A percentile compares a stretch with the other conserved stretches of the same genome.
These are phyloP conservation scores for Hypotaenidia okinawae DNA, from an alignment of 2,797 vertebrate genomes.

Conservation along the genomic window DNA sequence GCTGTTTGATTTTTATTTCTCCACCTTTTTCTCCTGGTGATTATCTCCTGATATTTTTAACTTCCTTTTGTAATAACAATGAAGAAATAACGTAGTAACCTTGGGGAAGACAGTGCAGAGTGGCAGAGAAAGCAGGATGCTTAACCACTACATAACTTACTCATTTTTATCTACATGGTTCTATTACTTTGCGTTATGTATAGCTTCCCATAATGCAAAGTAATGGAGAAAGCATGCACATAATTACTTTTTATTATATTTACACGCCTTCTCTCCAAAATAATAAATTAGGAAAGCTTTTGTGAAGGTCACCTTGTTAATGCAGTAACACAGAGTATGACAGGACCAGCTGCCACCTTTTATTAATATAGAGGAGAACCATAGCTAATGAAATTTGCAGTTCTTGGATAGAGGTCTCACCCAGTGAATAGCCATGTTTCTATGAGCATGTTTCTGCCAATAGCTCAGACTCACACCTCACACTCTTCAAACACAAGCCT, in stretches of 20 bases:
- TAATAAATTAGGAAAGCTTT: not conserved
- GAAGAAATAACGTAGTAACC: not conserved
- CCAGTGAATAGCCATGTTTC: not conserved
- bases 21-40: not conserved
- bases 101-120: not conserved
- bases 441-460: not conserved
- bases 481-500: not conserved
- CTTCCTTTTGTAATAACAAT: not conserved
- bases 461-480: not conserved
- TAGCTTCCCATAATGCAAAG: not conserved
- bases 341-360: not conserved
- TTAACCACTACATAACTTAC: not conserved
- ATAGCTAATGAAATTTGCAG: not conserved
- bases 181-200: not conserved
- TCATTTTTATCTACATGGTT: not conserved
- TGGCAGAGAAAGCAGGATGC: not conserved
- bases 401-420: not conserved
- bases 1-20: not conserved
- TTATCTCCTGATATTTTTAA: not conserved
- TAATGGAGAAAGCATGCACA: not conserved
- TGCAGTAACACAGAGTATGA: not conserved
- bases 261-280: not conserved
- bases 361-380: not conserved
- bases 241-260: not conserved
- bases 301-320: slow-evolving; percentile 5